Base-by-base conservation (phyloP, 1,140 invertebrate genomes). In the Lithobius niger region DNA sequence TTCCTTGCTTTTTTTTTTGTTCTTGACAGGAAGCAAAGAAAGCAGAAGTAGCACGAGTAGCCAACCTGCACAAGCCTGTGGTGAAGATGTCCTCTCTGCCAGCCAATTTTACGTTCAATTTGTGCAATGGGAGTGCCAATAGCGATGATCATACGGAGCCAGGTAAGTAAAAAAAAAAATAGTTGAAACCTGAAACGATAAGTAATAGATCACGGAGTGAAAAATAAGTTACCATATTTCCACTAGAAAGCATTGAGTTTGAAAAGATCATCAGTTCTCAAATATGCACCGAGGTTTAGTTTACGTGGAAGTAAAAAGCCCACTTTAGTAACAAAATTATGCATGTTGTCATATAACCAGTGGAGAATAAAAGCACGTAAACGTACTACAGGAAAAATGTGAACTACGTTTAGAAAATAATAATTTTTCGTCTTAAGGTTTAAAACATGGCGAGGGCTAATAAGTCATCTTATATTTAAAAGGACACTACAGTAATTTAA, bases 71-170 rank as follows among this genome's bases (percentile, higher is more conserved):
- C 27, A 64, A 74, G 53, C 76, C 75, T 16, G 59, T 80, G 2
- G 69, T 71, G 50, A 79, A 79, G 65, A 76, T 79, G 55, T 69
- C 75, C 24, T 80, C 78, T 18, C 66, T 80, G 44, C 78, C 78
- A 16, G 74, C 75, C 36, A 77, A 79, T 63, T 80, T 80, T 58
- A 77, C 74, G 22, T 80, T 76, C 52, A 55, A 48, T 52, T 48
- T 55, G 16, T 26, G 25, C 49, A 27, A 27, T 50, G 4, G 3
- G 3, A 50, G 27, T 19, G 22, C 4, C 24, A 50, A 50, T 24
- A 27, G 45, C 4, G 54, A 55, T 25, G 45, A 50, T 53, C 31
- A 6, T 3, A 51, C 27, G 16, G 27, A 28, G 13, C 2, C 40
- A 54, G 52, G 52, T 54, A 51, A 36, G 6, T n/a, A n/a, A n/a